Percentiles rank a stretch among this genome's conserved stretches.
Evolutionary conservation across 2,797 vertebrate species (phyloP).

Genomic region (Ptychobarbus kaznakovi): DNA sequence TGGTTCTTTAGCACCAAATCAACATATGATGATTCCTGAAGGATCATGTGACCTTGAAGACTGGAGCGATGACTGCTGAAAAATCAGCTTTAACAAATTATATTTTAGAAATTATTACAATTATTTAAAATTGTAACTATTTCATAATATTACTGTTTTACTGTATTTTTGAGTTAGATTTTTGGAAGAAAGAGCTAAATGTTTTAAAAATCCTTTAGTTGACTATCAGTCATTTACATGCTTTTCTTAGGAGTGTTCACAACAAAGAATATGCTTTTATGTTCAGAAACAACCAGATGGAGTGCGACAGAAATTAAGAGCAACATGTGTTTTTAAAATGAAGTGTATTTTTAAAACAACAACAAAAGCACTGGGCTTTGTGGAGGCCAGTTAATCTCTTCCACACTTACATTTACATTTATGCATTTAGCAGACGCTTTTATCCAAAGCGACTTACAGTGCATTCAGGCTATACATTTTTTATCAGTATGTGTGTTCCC

Average conservation of each 20-base stretch:
- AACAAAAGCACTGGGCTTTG: not conserved
- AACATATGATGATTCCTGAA: not conserved
- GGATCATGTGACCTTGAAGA: not conserved
- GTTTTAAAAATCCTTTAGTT: not conserved
- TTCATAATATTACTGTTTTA: not conserved
- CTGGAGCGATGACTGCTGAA: not conserved
- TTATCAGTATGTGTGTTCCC: no score
- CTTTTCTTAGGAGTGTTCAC: not conserved
- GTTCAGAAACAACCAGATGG: not conserved
- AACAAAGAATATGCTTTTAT: not conserved
- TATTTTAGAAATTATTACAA: no score
- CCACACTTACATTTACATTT: no score
- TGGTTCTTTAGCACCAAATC: not conserved
- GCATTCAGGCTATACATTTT: no score
- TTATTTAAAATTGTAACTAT: no score
- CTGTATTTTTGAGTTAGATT: no score
- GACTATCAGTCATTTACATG: not conserved
- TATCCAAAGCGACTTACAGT: no score
- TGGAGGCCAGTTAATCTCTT: not conserved
- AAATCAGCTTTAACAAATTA: no score
- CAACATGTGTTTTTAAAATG: not conserved
- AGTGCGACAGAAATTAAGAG: not conserved
- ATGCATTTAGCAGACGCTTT: no score
- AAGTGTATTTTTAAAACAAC: not conserved
- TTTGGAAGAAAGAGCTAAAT: not conserved